Percentiles rank a stretch among this genome's conserved stretches.
Evolutionary conservation across 2,888 invertebrate species (phyloP).

Genomic region (Byasa hedistus): DNA sequence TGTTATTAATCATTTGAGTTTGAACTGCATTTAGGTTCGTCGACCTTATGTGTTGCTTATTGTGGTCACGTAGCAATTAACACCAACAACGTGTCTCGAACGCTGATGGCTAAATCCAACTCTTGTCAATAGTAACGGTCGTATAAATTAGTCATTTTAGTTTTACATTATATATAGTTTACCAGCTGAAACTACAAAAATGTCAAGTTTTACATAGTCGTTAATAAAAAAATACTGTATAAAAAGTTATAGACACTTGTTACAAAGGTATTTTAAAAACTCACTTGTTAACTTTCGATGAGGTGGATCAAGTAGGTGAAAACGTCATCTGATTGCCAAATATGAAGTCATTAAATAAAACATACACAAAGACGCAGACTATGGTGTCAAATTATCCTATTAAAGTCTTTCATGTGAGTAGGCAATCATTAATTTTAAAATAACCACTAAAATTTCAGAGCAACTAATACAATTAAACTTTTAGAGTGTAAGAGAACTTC

Average conservation of each 20-base stretch:
- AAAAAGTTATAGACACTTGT: neutral
- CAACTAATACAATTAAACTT: neutral
- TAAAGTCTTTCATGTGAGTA: neutral
- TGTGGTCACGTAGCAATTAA: constrained; percentile 63
- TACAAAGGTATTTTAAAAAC: neutral
- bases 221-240: neutral
- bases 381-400: neutral
- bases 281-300: neutral
- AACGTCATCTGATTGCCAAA: neutral
- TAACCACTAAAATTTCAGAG: neutral
- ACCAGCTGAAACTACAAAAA: neutral
- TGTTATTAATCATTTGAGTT: constrained; percentile 7
- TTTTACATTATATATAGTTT: neutral
- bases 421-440: neutral
- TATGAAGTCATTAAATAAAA: neutral
- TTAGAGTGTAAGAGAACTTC: neutral
- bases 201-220: neutral
- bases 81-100: constrained; percentile 49
- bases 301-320: neutral
- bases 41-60: constrained; percentile 53
- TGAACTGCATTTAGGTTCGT: constrained; percentile 57
- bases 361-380: neutral
- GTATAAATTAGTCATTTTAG: neutral
- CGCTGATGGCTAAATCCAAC: constrained; percentile 31
- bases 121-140: constrained; percentile 15